A percentile compares a stretch with the other conserved stretches of the same genome.
Conservation (phyloP, 2,888 invertebrate genomes). For the Marronus borbonicus region DNA sequence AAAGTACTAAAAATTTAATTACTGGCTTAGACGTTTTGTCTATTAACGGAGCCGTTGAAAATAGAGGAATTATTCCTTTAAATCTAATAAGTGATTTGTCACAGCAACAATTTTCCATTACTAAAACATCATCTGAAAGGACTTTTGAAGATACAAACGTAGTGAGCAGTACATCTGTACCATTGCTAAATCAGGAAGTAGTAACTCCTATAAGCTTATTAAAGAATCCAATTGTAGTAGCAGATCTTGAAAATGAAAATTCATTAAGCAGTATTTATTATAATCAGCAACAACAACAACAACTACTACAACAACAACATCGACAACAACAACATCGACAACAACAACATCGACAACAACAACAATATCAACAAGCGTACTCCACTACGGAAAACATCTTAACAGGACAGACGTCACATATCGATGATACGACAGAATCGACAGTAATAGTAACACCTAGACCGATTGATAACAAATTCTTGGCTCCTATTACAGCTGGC, state of each 20-base stretch:
- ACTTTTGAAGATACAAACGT: constrained; percentile 17
- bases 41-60: constrained; percentile 71
- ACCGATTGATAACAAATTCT: constrained; percentile 73
- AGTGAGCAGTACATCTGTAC: constrained; percentile 53
- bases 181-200: constrained; percentile 39
- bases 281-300: constrained; percentile 54
- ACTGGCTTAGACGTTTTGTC: constrained; percentile 77
- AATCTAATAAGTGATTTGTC: constrained; percentile 15
- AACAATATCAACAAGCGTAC: constrained; percentile 33
- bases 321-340: constrained; percentile 51
- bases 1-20: constrained; percentile 76
- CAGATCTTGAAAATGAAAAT: constrained; percentile 63
- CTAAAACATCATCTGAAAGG: constrained; percentile 10
- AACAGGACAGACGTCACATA: constrained; percentile 54
- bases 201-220: constrained; percentile 57
- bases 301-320: constrained; percentile 36
- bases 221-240: constrained; percentile 67
- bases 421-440: constrained; percentile 40
- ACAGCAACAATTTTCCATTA: constrained; percentile 24
- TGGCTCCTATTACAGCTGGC: constrained; percentile 77
- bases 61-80: constrained; percentile 29
- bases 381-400: constrained; percentile 60
- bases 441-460: constrained; percentile 73
- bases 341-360: constrained; percentile 48
- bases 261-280: constrained; percentile 58